Evolutionary conservation across 2,888 invertebrate genomes (phyloP), one percentile per base, ranked within the genome.

Genomic region (Euproctis similis): DNA sequence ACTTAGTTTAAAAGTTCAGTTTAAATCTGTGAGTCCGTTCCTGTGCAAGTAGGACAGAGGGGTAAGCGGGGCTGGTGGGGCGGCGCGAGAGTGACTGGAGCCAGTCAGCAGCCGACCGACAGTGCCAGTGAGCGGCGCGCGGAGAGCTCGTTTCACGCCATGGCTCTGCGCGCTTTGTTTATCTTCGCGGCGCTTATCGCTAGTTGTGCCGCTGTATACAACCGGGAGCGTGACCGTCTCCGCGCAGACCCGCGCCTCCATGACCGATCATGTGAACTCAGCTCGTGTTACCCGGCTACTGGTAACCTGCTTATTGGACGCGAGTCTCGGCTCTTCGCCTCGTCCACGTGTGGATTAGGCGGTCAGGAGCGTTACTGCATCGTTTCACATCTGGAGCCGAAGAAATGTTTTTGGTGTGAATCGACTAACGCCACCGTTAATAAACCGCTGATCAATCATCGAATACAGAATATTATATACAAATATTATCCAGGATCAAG

Each of bases 201-300:
- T 47, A 61, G 66, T 62, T 59, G 66, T 56, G 57, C 57, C 60
- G 80, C 81, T 36, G 69, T 71, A 8, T 80, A 74, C 55, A 69
- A 50, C 43, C 60, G 68, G 44, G 70, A 77, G 39, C 75, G 77
- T 40, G 75, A 76, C 42, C 75, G 76, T 34, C 60, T 66, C 27
- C 76, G 76, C 31, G 75, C 81, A 28, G 86, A 87, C 56, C 78
- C 84, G 31, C 85, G 80, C 8, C 77, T 86, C 30, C 84, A 87
- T 49, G 86, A 89, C 38, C 92, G 93, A 62, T 93, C 95, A 4
- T 99, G 98, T 80, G 96, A 97, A 58, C 92, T 95, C 63, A 93
- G 96, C 57, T 97, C 97, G 9, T 99, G 99, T 85, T 98, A 98
- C 69, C 99, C 99, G 1, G 97, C 97, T 26, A 98, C 98, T n/a